Evolutionary conservation across 1,140 invertebrate genomes (phyloP).

Genomic region (Heliothis subflexa): DNA sequence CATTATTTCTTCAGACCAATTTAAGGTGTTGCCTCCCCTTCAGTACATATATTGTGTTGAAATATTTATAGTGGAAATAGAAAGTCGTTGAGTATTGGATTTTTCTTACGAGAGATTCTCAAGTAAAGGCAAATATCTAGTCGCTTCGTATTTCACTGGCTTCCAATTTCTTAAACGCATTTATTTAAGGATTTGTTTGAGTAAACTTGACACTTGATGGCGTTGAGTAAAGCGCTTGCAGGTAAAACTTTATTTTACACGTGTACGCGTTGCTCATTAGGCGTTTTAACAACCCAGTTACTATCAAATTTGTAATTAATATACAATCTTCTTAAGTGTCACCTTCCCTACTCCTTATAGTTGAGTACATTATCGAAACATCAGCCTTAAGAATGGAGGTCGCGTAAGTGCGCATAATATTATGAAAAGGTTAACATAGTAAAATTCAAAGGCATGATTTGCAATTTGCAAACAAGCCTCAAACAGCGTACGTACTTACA

Average conservation of each 20-base stretch:
- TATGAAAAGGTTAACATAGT: constrained; percentile 3
- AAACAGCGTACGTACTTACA: neutral
- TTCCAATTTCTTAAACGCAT: constrained; percentile 31
- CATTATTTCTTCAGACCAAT: constrained; percentile 4
- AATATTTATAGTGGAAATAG: constrained; percentile 23
- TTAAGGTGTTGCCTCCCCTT: neutral
- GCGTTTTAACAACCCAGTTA: neutral
- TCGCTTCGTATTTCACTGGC: constrained; percentile 21
- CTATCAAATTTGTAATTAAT: neutral
- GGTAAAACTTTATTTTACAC: constrained; percentile 14
- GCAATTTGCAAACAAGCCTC: constrained; percentile 9
- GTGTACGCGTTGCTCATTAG: neutral
- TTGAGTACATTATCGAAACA: neutral
- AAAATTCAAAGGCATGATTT: constrained; percentile 11
- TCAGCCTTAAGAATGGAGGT: neutral
- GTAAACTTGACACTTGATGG: constrained; percentile 10
- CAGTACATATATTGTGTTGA: constrained; percentile 13
- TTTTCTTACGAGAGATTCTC: constrained; percentile 5
- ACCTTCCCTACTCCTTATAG: too few relatives aligned
- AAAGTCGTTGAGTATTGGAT: constrained; percentile 6
- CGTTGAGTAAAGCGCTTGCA: neutral
- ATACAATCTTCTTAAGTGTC: too few relatives aligned
- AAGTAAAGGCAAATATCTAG: neutral
- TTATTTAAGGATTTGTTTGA: constrained; percentile 31
- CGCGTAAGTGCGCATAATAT: neutral